phyloP scores from a whole-genome alignment of 2,797 vertebrate species.

The Acanthurus leucopareius region DNA sequence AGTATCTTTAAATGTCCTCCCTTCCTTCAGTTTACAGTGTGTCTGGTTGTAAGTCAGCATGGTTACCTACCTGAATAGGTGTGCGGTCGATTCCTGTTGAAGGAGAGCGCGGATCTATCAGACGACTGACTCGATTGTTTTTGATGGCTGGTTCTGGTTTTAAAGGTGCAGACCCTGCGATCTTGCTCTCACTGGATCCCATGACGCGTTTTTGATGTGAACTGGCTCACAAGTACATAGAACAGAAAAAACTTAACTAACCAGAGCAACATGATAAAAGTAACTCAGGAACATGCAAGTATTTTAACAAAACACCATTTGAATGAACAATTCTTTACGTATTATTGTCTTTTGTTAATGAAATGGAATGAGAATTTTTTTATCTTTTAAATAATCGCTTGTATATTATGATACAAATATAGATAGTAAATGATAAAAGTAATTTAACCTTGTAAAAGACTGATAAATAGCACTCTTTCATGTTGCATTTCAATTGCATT shows the following conservation, averaged over 20 bases:
- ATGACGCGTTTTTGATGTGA: slow-evolving; percentile 56
- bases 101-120: slow-evolving; percentile 86
- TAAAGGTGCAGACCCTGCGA: slow-evolving; percentile 45
- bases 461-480: not conserved
- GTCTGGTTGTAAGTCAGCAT: not conserved
- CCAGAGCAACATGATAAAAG: not conserved
- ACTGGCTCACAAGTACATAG: not conserved
- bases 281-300: no score
- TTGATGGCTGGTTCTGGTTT: slow-evolving; percentile 73
- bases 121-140: slow-evolving; percentile 53
- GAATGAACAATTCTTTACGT: no score
- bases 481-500: not conserved
- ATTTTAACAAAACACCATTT: no score
- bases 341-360: no score
- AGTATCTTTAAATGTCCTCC: not conserved
- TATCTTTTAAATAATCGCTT: not conserved
- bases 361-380: no score
- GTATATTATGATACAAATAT: not conserved
- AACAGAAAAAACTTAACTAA: not conserved
- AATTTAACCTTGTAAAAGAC: not conserved
- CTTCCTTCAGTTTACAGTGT: not conserved
- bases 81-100: slow-evolving; percentile 80
- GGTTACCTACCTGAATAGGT: slow-evolving; percentile 83
- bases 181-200: slow-evolving; percentile 86
- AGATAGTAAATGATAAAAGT: not conserved